Evolutionary conservation across 2,888 invertebrate species (phyloP).

Genomic region (Rhingia rostrata): DNA sequence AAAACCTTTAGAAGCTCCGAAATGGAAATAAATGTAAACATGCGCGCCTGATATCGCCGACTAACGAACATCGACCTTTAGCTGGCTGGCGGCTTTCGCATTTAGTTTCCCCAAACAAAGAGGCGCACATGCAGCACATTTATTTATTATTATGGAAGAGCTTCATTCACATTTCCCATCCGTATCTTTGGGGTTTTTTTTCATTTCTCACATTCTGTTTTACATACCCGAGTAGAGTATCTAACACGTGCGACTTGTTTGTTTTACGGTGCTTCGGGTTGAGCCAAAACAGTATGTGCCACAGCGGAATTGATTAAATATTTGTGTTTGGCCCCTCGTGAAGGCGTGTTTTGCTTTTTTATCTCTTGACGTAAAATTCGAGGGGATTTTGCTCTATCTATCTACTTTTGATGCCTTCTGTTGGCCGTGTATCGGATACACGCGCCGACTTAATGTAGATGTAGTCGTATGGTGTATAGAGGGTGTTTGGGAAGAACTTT

Average conservation of each 20-base stretch:
- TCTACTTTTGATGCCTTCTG: not conserved
- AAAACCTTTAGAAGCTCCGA: too few species aligned
- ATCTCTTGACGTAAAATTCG: constrained; percentile 1
- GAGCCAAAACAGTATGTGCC: too few species aligned
- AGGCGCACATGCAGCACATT: not conserved
- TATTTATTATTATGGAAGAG: not conserved
- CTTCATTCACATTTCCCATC: constrained; percentile 33
- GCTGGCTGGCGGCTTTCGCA: not conserved
- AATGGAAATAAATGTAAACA: constrained; percentile 8
- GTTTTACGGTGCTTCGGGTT: constrained; percentile 24
- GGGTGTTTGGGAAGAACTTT: not conserved
- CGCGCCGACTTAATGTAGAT: not conserved
- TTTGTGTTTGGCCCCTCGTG: not conserved
- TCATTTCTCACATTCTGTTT: constrained; percentile 27
- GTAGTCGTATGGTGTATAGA: not conserved
- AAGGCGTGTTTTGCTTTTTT: constrained; percentile 3
- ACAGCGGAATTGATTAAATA: too few species aligned
- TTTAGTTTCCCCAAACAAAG: constrained; percentile 15
- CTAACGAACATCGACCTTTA: constrained; percentile 25
- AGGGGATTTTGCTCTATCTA: not conserved
- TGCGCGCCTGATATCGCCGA: constrained; percentile 41
- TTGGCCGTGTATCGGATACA: constrained; percentile 4
- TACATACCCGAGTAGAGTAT: constrained; percentile 37
- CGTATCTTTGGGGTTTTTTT: constrained; percentile 24
- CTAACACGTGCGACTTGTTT: constrained; percentile 51